Percentiles rank a stretch among this genome's conserved stretches.
These are phyloP conservation scores for Esox niger DNA, from an alignment of 2,113 vertebrate species.

Conservation along the genomic window DNA sequence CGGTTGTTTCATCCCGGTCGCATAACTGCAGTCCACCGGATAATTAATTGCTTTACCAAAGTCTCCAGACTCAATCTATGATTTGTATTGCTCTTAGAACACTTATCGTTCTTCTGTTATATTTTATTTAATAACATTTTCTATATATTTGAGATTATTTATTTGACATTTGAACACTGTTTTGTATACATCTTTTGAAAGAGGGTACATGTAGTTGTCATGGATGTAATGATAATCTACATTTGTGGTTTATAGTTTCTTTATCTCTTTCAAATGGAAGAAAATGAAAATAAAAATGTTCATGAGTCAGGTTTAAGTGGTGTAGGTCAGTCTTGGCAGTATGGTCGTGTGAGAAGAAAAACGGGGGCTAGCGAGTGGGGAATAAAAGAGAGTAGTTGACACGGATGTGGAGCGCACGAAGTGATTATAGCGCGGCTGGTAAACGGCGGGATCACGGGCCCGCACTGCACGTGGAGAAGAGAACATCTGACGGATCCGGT, in stretches of 20 bases:
- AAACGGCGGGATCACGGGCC: conserved; percentile 20
- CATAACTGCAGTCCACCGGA: conserved; percentile 70
- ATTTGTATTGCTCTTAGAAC: conserved; percentile 57
- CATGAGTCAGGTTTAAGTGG: not conserved
- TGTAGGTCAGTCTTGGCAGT: conserved; percentile 29
- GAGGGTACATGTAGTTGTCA: not conserved
- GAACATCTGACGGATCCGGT: not conserved
- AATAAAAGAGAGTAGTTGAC: conserved; percentile 18
- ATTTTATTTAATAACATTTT: not conserved
- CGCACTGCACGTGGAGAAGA: conserved; percentile 15
- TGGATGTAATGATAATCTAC: not conserved
- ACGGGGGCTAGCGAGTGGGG: conserved; percentile 20
- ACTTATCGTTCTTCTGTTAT: not conserved
- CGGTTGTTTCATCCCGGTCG: conserved; percentile 67
- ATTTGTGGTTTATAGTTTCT: not conserved
- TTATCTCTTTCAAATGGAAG: not conserved
- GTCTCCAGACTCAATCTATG: conserved; percentile 59
- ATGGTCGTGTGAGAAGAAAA: conserved; percentile 2
- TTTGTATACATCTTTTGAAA: not conserved
- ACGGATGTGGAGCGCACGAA: conserved; percentile 20
- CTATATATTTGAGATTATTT: not conserved
- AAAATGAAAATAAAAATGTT: not conserved
- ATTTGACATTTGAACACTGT: not conserved
- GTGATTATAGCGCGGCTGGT: conserved; percentile 25
- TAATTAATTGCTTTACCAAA: conserved; percentile 74